phyloP scores from a whole-genome alignment of 2,888 invertebrate species.

The Apotomis betuletana region DNA sequence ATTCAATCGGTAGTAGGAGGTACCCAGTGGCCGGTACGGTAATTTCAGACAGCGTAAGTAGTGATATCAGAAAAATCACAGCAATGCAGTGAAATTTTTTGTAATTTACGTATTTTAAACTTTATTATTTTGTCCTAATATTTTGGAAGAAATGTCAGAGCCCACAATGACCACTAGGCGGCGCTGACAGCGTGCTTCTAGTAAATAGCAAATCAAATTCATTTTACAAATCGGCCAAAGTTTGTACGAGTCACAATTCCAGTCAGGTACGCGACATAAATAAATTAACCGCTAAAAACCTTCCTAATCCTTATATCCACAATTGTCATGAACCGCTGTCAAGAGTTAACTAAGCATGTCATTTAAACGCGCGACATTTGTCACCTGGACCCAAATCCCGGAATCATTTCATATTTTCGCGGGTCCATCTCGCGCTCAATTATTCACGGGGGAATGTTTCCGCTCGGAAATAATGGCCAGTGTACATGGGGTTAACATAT shows the following conservation, averaged over 20 bases:
- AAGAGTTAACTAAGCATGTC: conserved; percentile 26
- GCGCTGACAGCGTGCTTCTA: no score
- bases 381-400: conserved; percentile 54
- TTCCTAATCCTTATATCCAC: neutral
- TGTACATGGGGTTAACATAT: conserved; percentile 43
- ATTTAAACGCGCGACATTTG: conserved; percentile 15
- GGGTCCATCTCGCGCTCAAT: conserved; percentile 76
- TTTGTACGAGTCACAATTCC: neutral
- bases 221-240: no score
- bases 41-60: no score
- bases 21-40: no score
- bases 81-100: no score
- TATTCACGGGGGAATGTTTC: conserved; percentile 66
- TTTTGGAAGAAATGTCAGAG: no score
- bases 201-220: no score
- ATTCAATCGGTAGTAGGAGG: no score
- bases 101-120: no score
- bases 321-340: conserved; percentile 21
- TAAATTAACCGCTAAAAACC: neutral
- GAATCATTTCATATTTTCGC: conserved; percentile 78
- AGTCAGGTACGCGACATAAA: neutral
- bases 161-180: no score
- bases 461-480: conserved; percentile 76
- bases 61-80: no score
- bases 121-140: no score